Base-by-base conservation (phyloP, 2,113 vertebrate species). In the Rhea americana region DNA sequence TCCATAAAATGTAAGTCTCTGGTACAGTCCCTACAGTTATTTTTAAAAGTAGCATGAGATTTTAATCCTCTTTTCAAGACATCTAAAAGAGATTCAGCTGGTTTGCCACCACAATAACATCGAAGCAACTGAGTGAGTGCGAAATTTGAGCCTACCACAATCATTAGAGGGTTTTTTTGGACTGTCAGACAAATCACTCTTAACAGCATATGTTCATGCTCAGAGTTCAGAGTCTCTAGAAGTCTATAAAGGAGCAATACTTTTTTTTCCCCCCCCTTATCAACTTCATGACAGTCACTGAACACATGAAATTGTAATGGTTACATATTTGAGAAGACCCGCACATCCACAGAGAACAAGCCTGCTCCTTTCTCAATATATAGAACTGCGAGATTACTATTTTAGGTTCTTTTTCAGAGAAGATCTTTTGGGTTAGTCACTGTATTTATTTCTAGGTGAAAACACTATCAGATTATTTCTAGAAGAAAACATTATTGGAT, bases 151-250 rank as follows among this genome's bases (percentile, higher is more conserved):
- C 58, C 51, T 91, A 70, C 39, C 65, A 80, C 30, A 90, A 89
- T 7, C 28, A 90, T 85, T 75, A 67, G 61, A 82, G 26, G 26
- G 18, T 50, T 47, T 48, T 94, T 89, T 83, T 45, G 28, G 71
- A 87, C 48, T 89, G 77, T 16, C 74, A 95, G 74, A 91, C 72
- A 89, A 83, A 93, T 87, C 75, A 89, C 39, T 90, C 72, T 77
- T 72, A 91, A 47, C 32, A 92, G 66, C 72, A 76, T 73, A 74
- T 50, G 75, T 59, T 87, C 58, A 51, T 95, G 84, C 91, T 85
- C 88, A 84, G 26, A 65, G 63, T 59, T 85, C 88, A 84, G 26
- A 65, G 63, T 59, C 48, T 83, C 2, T 25, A 45, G 15, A 86
- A 76, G 55, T 24, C 74, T 75, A 13, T 32, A 80, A 66, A 50